Evolutionary conservation across 2,797 vertebrate species (phyloP), one percentile per base, ranked within the genome.

Genomic region (Alfaro cultratus): DNA sequence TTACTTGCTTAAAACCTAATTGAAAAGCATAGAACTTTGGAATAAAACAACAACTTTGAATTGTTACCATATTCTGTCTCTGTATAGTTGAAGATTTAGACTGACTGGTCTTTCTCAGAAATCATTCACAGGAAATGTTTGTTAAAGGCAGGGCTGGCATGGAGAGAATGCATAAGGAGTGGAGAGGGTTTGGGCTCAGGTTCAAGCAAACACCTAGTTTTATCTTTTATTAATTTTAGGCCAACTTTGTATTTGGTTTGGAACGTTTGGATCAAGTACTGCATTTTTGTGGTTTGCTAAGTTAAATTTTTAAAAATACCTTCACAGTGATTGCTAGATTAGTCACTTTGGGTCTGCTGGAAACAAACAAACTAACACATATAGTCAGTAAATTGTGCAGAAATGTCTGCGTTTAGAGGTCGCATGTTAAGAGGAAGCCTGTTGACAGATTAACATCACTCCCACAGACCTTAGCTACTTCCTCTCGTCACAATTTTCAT

Each of bases 401-500:
- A 81, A 57, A 60, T 12, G 46, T 31, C 34, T 23, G 21, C 76
- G 78, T 83, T 83, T 88, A 71, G 57, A 84, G 53, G 81, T 55
- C 83, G 31, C 78, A 36, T 82, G 83, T 89, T 3, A 2, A 91
- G 81, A 94, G 94, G 94, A 95, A 94, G 80, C 83, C 29, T 80
- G 76, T 78, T 23, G 31, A 81, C 82, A 81, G 93, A 94, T 95
- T 85, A 85, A n/a, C 91, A 92, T 94, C 89, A 68, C 75, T 83
- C 79, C 83, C 78, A 64, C 85, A 89, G 88, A 89, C 85, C 88
- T 39, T 85, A 86, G 90, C 89, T 85, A 92, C 92, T 95, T 95
- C 94, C 94, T 88, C 82, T 91, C 93, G 91, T 94, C 90, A 94
- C 87, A 91, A 31, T 92, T 93, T 92, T 82, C 87, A 92, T 91